Evolutionary conservation across 2,113 vertebrate genomes (phyloP).

Genomic region (Pseudorhombus dupliciocellatus): DNA sequence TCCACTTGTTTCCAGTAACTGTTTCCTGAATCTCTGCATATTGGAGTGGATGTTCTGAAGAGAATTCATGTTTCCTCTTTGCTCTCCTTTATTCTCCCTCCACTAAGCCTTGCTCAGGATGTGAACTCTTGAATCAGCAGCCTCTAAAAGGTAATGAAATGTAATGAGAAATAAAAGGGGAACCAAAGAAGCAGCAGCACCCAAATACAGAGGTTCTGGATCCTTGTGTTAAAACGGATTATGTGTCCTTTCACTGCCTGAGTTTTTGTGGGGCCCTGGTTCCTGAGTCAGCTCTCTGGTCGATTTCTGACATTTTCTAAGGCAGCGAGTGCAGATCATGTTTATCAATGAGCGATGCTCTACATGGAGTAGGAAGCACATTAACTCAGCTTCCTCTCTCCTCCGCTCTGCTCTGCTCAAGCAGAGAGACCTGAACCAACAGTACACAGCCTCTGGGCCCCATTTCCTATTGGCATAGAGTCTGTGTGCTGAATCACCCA

Average conservation of each 20-base stretch:
- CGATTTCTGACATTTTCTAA: conserved; percentile 56
- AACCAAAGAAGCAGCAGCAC: conserved; percentile 29
- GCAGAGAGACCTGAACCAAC: conserved; percentile 44
- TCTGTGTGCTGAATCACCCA: conserved; percentile 45
- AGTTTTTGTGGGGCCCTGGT: conserved; percentile 41
- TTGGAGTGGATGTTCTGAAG: not conserved
- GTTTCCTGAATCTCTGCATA: not conserved
- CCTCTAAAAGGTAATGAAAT: conserved; percentile 34
- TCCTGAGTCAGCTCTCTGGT: conserved; percentile 54
- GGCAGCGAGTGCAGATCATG: conserved; percentile 53
- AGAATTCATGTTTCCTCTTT: not conserved
- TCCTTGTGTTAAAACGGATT: conserved; percentile 53
- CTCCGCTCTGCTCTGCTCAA: conserved; percentile 21
- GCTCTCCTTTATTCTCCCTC: conserved; percentile 22
- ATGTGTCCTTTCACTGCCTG: conserved; percentile 50
- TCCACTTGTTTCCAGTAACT: too few species aligned
- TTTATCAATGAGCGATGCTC: conserved; percentile 61
- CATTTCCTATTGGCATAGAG: conserved; percentile 37
- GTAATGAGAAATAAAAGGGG: conserved; percentile 45
- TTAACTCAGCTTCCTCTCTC: conserved; percentile 29
- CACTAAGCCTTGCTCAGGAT: conserved; percentile 18
- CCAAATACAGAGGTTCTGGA: conserved; percentile 37
- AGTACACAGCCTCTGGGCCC: conserved; percentile 45
- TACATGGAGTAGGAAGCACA: conserved; percentile 41
- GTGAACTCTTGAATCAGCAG: conserved; percentile 52